Percentiles rank a stretch among this genome's conserved stretches.
phyloP scores from a whole-genome alignment of 2,888 invertebrate genomes.

The Corythucha ciliata region DNA sequence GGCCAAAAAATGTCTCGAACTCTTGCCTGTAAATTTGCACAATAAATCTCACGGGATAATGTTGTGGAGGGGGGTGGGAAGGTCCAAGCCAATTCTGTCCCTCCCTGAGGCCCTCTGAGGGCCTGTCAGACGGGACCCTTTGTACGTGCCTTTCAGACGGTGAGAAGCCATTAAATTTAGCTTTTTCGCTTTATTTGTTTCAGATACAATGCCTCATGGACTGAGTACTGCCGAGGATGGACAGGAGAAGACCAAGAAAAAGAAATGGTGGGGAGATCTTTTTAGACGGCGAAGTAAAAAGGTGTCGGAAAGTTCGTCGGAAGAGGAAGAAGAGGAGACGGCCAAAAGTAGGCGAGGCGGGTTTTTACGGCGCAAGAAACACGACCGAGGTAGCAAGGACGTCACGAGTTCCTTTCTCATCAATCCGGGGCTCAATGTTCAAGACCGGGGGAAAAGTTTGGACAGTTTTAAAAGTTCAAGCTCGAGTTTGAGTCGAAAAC shows the following conservation, averaged over 20 bases:
- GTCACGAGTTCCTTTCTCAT: slow-evolving; percentile 32
- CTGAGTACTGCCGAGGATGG: slow-evolving; percentile 40
- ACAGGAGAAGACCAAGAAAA: slow-evolving; percentile 48
- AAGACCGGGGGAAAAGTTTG: slow-evolving; percentile 21
- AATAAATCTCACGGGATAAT: too few relatives aligned
- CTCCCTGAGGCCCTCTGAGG: too few relatives aligned
- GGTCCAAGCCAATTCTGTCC: too few relatives aligned
- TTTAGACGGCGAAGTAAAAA: slow-evolving; percentile 60
- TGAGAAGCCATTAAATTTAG: too few relatives aligned
- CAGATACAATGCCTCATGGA: slow-evolving; percentile 27
- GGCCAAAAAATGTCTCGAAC: too few relatives aligned
- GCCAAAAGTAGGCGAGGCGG: slow-evolving; percentile 40
- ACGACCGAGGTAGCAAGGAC: slow-evolving; percentile 34
- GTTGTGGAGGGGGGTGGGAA: too few relatives aligned
- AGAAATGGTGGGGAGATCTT: slow-evolving; percentile 73
- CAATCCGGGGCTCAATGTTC: slow-evolving; percentile 26
- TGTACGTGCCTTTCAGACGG: too few relatives aligned
- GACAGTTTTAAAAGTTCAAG: slow-evolving; percentile 25
- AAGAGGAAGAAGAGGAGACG: slow-evolving; percentile 44
- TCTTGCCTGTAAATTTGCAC: too few relatives aligned
- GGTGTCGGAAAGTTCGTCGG: slow-evolving; percentile 52
- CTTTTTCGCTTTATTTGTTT: slow-evolving; percentile 12
- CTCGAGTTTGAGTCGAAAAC: slow-evolving; percentile 20
- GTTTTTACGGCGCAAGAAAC: slow-evolving; percentile 38
- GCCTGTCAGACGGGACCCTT: too few relatives aligned